Evolutionary conservation across 2,888 invertebrate genomes (phyloP), one percentile per base, ranked within the genome.

Genomic region (Dasypogon diadema): DNA sequence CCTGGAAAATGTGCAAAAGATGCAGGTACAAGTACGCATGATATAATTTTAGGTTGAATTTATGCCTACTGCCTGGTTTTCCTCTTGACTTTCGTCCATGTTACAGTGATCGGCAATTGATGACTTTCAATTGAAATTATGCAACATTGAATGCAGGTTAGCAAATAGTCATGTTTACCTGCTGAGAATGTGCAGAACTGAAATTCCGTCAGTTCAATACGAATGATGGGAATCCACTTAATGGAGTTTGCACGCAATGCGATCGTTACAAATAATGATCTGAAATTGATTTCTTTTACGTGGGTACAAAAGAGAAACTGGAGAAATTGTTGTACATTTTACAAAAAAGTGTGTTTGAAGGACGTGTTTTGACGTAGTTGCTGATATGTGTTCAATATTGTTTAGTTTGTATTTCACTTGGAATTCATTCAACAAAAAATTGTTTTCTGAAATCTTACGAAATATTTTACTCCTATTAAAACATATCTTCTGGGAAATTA

Each of bases 151-250:
- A 51, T 51, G 51, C 21, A 21, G 51, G 18, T 51, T 51, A 21
- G 21, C 6, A 51, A 51, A 51, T 51, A 12, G 42, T 0, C n/a
- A 12, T 42, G n/a, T 42, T 42, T 42, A 42, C 42, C 42, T 42
- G 8, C 8, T 24, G 65, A 68, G 48, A 46, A 68, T 68, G 65
- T 68, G 24, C 48, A 68, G 48, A 68, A 24, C 16, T 68, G 24
- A 48, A 68, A 68, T 68, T 68, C 65, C 48, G 16, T 22, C 24
- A 46, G 14, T 24, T 65, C 46, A n/a, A 26, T 65, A 48, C 48
- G 48, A n/a, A 48, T 68, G 65, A 68, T 68, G 65, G 65, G 65
- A 48, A 68, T 68, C 48, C 24, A 24, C 10, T 68, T 68, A 48
- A 63, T 63, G 37, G 63, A 18, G 18, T 63, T 63, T 63, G 42